Base-by-base conservation (phyloP, 2,888 invertebrate species). In the Exephanes ischioxanthus region DNA sequence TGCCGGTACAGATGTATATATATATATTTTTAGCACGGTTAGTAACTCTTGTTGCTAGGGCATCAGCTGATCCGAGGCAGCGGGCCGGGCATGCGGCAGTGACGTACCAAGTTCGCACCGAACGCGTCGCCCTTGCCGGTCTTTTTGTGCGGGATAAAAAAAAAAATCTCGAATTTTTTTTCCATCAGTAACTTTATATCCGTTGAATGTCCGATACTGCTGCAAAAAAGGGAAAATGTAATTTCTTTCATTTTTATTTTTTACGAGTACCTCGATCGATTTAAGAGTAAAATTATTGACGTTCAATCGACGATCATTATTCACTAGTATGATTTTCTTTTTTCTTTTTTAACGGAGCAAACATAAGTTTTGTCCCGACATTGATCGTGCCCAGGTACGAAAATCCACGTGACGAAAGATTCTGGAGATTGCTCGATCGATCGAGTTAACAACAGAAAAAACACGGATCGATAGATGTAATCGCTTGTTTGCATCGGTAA, bases 1-100 rank as follows among this genome's bases (percentile, higher is more conserved):
- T 19, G 77, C 55, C 48, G 67, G 61, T 77, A 70, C 11, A 72
- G 63, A 63, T 48, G 19, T 66, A 45, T 45, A 45, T 45, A 45
- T 41, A 58, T 68, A 91, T 91, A 91, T 91, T 89, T 90, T 90
- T 88, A 90, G 89, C 85, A 83, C 87, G 91, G 92, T 88, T 93
- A 92, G 90, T 93, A 93, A 89, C 84, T 91, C 90, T 84, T 93
- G 93, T 94, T 93, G 93, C 93, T 93, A 93, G 90, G 93, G 93
- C 91, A 94, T 94, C 93, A 94, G 93, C 93, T 94, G 93, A 93
- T 93, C 90, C 88, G 77, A 84, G 87, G 86, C 89, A 89, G 88
- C 87, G 83, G 85, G 85, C 86, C 87, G 80, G 88, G 87, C 75
- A 66, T 41, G 55, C 80, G 58, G 30, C 89, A 89, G 86, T 81